Base-by-base conservation (phyloP, 2,797 vertebrate species). In the Merluccius polli region DNA sequence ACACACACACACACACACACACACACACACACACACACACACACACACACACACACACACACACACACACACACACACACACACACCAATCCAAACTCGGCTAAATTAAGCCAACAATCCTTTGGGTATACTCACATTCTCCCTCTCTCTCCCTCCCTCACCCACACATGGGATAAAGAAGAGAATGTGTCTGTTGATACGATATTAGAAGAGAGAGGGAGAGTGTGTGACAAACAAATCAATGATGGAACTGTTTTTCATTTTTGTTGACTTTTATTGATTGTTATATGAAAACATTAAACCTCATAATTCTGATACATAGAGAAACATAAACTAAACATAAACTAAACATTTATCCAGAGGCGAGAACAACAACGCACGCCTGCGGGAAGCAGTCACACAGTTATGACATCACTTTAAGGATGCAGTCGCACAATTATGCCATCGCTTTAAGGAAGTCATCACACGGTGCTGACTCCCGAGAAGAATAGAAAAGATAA, bases 71-170 rank as follows among this genome's bases (percentile, higher is more conserved):
- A 70, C 70, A 18, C 70, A 72, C 59, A 72, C 75, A 81, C 69
- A 81, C 76, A 76, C 52, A 71, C 71, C 84, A 80, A 82, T 77
- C 73, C 79, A 80, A 77, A 78, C 71, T 73, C 59, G 11, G 59
- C 77, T 78, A 79, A 75, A 70, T 72, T 79, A 78, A 79, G 79
- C 74, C 70, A 86, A 81, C 82, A 76, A 71, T 75, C 32, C 27
- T 10, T 59, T 35, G 74, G 29, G 35, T 13, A 67, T 67, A 65
- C 13, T 15, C 38, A 15, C 38, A 44, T 13, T 7, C 72, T n/a
- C n/a, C n/a, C n/a, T n/a, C n/a, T 13, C 68, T 16, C 30, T 15
- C 30, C 16, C 68, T 31, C 27, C 10, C 15, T 32, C 38, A 48
- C 38, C n/a, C n/a, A n/a, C n/a, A n/a, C n/a, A n/a, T n/a, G n/a